These are phyloP conservation scores for Rugalucina vietnamica DNA, from an alignment of 2,888 invertebrate species.

Conservation along the genomic window DNA sequence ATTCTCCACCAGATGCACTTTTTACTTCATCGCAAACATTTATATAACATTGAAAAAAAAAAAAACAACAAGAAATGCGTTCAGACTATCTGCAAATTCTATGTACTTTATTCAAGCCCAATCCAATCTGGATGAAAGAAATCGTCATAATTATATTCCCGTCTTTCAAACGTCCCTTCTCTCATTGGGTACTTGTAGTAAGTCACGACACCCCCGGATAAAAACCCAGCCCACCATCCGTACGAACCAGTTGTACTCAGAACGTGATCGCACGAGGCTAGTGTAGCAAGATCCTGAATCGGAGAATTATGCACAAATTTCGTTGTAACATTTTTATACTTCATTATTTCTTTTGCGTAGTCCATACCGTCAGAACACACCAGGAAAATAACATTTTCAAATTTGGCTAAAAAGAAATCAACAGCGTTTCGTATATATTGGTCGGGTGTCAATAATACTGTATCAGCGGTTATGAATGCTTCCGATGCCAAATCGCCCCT, in stretches of 20 bases:
- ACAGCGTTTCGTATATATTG: conserved; percentile 27
- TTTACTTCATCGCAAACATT: no score
- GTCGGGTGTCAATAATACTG: conserved; percentile 20
- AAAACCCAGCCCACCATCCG: conserved; percentile 60
- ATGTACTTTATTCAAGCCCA: conserved; percentile 35
- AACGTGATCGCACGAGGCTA: conserved; percentile 53
- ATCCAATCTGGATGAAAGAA: conserved; percentile 51
- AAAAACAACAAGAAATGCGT: no score
- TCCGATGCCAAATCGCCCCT: conserved; percentile 36
- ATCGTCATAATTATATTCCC: conserved; percentile 51
- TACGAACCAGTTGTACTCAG: conserved; percentile 52
- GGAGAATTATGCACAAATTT: conserved; percentile 1
- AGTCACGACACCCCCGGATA: conserved; percentile 48
- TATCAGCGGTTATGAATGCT: neutral
- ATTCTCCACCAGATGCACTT: no score
- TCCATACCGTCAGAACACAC: conserved; percentile 53
- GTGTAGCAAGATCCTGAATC: conserved; percentile 48
- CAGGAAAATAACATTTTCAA: conserved; percentile 44
- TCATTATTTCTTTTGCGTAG: conserved; percentile 33
- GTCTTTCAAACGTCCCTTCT: conserved; percentile 27
- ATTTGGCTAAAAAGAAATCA: conserved; percentile 33
- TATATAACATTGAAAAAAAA: no score
- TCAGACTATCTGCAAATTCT: no score
- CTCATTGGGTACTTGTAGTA: conserved; percentile 51
- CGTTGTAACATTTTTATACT: conserved; percentile 23